These are phyloP conservation scores for Pristionchus entomophagus DNA, from an alignment of 2,888 invertebrate genomes.

Conservation along the genomic window DNA sequence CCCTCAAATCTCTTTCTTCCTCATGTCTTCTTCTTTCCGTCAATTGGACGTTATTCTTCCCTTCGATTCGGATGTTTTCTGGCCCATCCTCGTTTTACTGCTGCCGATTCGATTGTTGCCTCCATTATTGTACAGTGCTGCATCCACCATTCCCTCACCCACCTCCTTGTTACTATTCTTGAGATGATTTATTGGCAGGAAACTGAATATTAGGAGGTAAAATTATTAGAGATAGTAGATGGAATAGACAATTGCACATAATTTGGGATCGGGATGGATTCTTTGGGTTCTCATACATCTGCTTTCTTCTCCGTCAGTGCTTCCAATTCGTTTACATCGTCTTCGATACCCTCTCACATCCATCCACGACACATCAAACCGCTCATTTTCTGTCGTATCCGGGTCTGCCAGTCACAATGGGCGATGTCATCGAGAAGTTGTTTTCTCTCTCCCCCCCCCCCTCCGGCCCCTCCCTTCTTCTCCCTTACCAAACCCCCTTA, in stretches of 20 bases:
- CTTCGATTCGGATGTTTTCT: neutral
- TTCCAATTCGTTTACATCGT: too few species aligned
- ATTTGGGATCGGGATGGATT: too few species aligned
- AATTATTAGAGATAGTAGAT: too few species aligned
- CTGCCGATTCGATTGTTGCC: constrained; percentile 1
- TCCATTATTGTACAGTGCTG: neutral
- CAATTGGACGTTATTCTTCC: neutral
- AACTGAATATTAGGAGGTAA: too few species aligned
- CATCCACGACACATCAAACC: neutral
- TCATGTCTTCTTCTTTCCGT: neutral
- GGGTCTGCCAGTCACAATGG: neutral
- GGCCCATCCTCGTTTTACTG: neutral
- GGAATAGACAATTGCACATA: too few species aligned
- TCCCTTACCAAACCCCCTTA: neutral
- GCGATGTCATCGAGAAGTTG: neutral
- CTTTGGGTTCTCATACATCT: too few species aligned
- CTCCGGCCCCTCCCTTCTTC: neutral
- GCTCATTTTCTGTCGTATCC: neutral
- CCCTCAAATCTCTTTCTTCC: neutral
- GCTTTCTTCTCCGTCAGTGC: neutral
- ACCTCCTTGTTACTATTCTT: neutral
- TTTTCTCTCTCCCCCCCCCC: neutral
- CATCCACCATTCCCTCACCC: neutral
- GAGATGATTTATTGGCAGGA: too few species aligned
- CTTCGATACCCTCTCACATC: neutral